A percentile compares a stretch with the other conserved stretches of the same genome.
Evolutionary conservation across 2,888 invertebrate genomes (phyloP).

Genomic region (Anorthoa munda): DNA sequence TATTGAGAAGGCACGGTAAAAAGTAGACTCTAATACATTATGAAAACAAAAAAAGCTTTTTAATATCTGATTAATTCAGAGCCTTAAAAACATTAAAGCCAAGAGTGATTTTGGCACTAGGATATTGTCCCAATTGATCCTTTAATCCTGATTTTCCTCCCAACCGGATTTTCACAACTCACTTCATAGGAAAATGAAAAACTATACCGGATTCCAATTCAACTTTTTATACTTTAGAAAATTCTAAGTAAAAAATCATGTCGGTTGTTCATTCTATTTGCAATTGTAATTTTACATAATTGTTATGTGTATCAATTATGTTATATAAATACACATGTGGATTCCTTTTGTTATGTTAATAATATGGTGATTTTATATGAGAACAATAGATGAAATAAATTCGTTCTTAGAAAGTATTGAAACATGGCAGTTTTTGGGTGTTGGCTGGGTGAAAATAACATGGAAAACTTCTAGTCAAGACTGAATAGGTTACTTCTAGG

Average conservation of each 20-base stretch:
- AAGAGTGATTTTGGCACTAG: neutral
- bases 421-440: neutral
- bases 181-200: neutral
- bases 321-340: conserved; percentile 10
- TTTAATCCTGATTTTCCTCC: neutral
- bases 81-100: neutral
- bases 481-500: neutral
- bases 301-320: conserved; percentile 19
- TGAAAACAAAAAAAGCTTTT: no score
- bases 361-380: neutral
- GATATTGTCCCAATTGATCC: neutral
- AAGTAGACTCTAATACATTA: no score
- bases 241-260: conserved; percentile 5
- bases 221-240: conserved; percentile 22
- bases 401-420: neutral
- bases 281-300: conserved; percentile 39
- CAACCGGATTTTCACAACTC: neutral
- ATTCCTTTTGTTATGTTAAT: conserved; percentile 17
- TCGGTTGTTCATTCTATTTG: conserved; percentile 7
- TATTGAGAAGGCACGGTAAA: no score
- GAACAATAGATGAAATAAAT: neutral
- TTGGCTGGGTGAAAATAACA: neutral
- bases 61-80: no score
- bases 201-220: conserved; percentile 10
- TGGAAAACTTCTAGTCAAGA: neutral